Percentiles rank a stretch among this genome's conserved stretches.
phyloP scores from a whole-genome alignment of 2,888 invertebrate species.

The Dromius quadrimaculatus region DNA sequence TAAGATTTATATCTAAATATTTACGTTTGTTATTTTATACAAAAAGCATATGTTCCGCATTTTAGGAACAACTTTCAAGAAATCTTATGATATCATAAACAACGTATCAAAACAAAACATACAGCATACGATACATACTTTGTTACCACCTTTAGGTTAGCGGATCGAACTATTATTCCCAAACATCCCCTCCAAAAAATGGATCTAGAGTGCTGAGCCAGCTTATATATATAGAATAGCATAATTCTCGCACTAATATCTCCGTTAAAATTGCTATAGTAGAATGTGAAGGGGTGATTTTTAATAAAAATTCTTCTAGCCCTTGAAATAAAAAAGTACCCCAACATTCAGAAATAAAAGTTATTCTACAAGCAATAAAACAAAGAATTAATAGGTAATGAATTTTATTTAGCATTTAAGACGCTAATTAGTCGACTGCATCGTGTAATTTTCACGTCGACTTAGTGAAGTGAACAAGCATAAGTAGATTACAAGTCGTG shows the following conservation, averaged over 20 bases:
- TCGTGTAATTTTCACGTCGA: conserved; percentile 26
- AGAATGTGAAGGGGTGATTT: no score
- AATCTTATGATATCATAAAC: conserved; percentile 11
- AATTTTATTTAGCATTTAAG: conserved; percentile 34
- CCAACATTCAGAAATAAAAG: conserved; percentile 10
- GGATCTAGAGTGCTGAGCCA: no score
- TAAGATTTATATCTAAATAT: conserved; percentile 14
- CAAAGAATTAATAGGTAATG: neutral
- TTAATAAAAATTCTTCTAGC: neutral
- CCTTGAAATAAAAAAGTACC: neutral
- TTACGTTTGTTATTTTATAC: conserved; percentile 19
- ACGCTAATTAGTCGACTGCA: conserved; percentile 18
- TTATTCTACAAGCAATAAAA: conserved; percentile 5
- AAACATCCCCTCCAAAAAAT: no score
- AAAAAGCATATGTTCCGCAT: conserved; percentile 9
- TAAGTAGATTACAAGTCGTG: conserved; percentile 28
- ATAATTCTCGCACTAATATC: no score
- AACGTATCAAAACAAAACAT: no score
- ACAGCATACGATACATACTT: no score
- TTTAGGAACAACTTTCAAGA: neutral
- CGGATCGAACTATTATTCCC: no score
- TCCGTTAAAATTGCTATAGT: no score
- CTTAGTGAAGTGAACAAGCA: conserved; percentile 31
- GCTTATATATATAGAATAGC: no score
- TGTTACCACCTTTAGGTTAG: no score